These are phyloP conservation scores for Drosophila siamana DNA, from an alignment of 2,888 invertebrate species.

Conservation along the genomic window DNA sequence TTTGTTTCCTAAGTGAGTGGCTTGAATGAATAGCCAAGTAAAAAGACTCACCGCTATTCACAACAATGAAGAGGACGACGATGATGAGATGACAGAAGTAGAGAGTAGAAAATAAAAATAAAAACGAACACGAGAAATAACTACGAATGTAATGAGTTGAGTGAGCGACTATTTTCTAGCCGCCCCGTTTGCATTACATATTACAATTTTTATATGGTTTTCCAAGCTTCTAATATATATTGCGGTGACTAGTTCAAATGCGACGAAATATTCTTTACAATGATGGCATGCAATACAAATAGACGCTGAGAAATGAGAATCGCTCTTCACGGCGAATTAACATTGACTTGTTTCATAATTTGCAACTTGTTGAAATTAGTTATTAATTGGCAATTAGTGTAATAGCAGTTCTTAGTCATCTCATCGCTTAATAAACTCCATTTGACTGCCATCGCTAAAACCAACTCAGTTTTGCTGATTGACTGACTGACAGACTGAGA, in stretches of 20 bases:
- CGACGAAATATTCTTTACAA: neutral
- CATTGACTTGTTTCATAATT: neutral
- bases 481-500: conserved; percentile 29
- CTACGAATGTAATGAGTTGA: neutral
- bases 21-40: conserved; percentile 4
- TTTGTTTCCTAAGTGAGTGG: neutral
- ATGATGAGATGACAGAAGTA: neutral
- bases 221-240: neutral
- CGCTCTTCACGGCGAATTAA: no score
- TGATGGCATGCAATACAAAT: neutral
- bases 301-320: neutral
- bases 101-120: neutral
- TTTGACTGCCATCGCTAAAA: conserved; percentile 39
- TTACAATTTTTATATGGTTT: neutral
- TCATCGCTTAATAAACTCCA: neutral
- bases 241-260: neutral
- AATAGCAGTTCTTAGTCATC: conserved; percentile 21
- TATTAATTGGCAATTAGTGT: neutral
- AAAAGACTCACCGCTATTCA: conserved; percentile 9
- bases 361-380: neutral
- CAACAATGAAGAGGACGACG: neutral
- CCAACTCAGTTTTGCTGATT: conserved; percentile 1
- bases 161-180: neutral
- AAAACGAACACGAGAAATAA: neutral
- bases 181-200: neutral